A percentile compares a stretch with the other conserved stretches of the same genome.
These are phyloP conservation scores for Tillus elongatus DNA, from an alignment of 2,888 invertebrate genomes.

Conservation along the genomic window DNA sequence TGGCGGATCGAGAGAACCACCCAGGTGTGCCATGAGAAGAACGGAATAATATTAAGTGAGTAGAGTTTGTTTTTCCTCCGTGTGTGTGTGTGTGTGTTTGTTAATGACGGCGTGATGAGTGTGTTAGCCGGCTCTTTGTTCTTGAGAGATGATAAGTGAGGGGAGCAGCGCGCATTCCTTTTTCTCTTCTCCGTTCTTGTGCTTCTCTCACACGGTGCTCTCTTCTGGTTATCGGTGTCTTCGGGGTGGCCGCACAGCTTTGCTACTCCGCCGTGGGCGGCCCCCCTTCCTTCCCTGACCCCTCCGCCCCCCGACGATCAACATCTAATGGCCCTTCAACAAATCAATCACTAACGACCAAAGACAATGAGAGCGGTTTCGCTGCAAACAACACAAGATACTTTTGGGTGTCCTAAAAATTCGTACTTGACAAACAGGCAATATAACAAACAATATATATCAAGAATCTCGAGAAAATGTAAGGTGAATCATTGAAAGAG, in stretches of 20 bases:
- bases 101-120: constrained; percentile 43
- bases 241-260: constrained; percentile 34
- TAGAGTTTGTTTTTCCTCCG: constrained; percentile 41
- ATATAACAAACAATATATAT: too few species aligned
- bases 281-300: constrained; percentile 25
- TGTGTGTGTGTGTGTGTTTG: too few species aligned
- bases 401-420: too few species aligned
- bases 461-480: too few species aligned
- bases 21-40: constrained; percentile 41
- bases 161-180: constrained; percentile 19
- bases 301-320: constrained; percentile 18
- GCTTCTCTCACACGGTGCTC: too few species aligned
- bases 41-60: too few species aligned
- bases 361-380: too few species aligned
- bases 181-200: too few species aligned
- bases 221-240: constrained; percentile 37
- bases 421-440: too few species aligned
- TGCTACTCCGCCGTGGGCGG: constrained; percentile 34
- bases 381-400: too few species aligned
- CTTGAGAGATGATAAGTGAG: constrained; percentile 14
- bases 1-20: too few species aligned
- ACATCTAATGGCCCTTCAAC: constrained; percentile 39
- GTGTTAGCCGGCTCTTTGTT: constrained; percentile 34
- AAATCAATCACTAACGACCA: constrained; percentile 42
- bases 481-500: too few species aligned